Evolutionary conservation across 1,140 invertebrate genomes (phyloP), one percentile per base, ranked within the genome.

Genomic region (Latrodectus geometricus): DNA sequence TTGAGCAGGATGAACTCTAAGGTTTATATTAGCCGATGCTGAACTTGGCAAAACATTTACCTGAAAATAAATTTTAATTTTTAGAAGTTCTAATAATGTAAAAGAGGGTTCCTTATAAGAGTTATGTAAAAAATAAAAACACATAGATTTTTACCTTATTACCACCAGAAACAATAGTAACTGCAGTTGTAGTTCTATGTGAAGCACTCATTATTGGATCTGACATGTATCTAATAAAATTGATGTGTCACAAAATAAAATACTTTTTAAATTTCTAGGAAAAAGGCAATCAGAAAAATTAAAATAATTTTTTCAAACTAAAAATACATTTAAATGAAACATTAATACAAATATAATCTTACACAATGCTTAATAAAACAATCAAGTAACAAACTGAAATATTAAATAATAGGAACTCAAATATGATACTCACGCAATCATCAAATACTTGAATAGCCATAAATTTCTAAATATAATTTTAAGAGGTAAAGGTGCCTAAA

Each of bases 1-100:
- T 89, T 93, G 91, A 17, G 91, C 89, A 49, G 93, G 93, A 90
- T 94, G 92, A 66, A 93, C 91, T 78, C 93, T 90, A 86, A 93
- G 93, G 89, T 94, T 94, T 7, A 94, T 90, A 23, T 91, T 89
- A 23, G 93, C 93, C 69, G 88, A 90, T 14, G 93, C 93, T 8
- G 89, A 88, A n/a, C 90, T 89, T 8, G 93, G 92, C n/a, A 94
- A 89, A 4, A 93, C 92, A 90, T 94, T 94, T 12, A 91, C 89
- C 92, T 93, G 89, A 78, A 89, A 88, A 69, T 54, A 79, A 82
- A 23, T 11, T 20, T 20, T 11, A n/a, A 11, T 50, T 50, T 35
- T 35, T 50, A 50, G 0, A 50, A 50, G n/a, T 20, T 50, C 17
- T 73, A 50, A 50, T 9, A 52, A 17, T 17, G 8, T 14, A 48